Evolutionary conservation across 2,113 vertebrate species (phyloP).

Genomic region (Nerophis lumbriciformis): DNA sequence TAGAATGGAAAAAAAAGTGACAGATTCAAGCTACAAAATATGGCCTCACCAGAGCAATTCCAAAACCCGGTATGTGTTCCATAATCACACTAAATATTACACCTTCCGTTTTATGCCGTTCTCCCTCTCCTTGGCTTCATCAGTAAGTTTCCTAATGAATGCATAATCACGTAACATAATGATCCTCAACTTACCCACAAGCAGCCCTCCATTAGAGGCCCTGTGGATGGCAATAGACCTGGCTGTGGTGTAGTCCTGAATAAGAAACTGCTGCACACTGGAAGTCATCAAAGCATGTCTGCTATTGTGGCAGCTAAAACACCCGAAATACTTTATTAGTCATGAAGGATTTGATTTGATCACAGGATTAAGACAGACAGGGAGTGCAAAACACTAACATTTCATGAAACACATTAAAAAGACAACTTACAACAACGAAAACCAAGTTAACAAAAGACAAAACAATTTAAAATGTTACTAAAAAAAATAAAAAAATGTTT

Average conservation of each 20-base stretch:
- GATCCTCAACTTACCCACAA: slow-evolving; percentile 59
- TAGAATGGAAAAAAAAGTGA: background rate
- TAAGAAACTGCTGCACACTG: slow-evolving; percentile 71
- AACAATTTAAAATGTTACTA: too few relatives aligned
- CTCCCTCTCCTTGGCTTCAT: background rate
- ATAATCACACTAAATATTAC: slow-evolving; percentile 1
- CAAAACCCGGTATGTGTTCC: background rate
- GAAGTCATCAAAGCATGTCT: slow-evolving; percentile 76
- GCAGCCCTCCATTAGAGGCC: slow-evolving; percentile 72
- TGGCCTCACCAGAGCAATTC: background rate
- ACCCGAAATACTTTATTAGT: slow-evolving; percentile 12
- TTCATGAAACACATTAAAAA: too few relatives aligned
- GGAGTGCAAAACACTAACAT: too few relatives aligned
- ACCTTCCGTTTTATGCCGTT: background rate
- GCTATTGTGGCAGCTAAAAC: slow-evolving; percentile 62
- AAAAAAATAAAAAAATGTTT: too few relatives aligned
- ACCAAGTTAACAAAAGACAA: too few relatives aligned
- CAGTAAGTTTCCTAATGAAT: background rate
- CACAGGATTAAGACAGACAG: too few relatives aligned
- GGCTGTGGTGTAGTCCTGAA: slow-evolving; percentile 64
- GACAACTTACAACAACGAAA: too few relatives aligned
- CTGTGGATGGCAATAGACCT: slow-evolving; percentile 68
- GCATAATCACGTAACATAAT: background rate
- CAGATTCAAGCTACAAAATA: background rate
- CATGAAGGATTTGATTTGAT: too few relatives aligned